Evolutionary conservation across 2,797 vertebrate genomes (phyloP), one percentile per base, ranked within the genome.

Genomic region (Micrastur ruficollis): DNA sequence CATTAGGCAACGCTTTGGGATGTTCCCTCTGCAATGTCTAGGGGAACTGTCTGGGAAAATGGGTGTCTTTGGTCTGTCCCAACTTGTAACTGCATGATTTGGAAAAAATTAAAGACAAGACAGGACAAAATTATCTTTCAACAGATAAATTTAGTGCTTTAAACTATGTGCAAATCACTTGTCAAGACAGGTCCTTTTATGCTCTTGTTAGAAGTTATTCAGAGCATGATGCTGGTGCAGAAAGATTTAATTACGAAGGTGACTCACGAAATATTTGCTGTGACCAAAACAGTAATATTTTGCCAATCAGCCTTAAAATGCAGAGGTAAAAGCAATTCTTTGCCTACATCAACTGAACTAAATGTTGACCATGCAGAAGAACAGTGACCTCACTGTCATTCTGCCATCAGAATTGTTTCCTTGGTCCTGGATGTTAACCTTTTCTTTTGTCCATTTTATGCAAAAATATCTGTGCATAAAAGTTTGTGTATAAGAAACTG

Each of bases 1-100:
- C 3, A 1, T 27, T 26, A 29, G 0, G 2, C 5, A 23, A 8
- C 5, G 22, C 14, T 36, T 68, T 1, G 2, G 55, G 13, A 8
- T 63, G 38, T 18, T 50, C 4, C 27, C n/a, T 42, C 8, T 72
- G 23, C 16, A 44, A 26, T 1, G 2, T 11, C 31, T n/a, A 26
- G 5, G 11, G 55, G 2, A 61, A 21, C 12, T n/a, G 13, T 20
- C 10, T 17, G 25, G 26, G 22, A 59, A 67, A 79, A 79, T 22
- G 6, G 1, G 9, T 52, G 13, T 49, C 9, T 26, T 74, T 26
- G 31, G 17, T 21, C 27, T 72, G 26, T 44, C 27, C 25, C 2
- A 14, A 36, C 22, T 31, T 44, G 10, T 10, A 70, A 27, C 6
- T 22, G 5, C 19, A 23, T 8, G 4, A 58, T 21, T 68, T 6